Evolutionary conservation across 2,888 invertebrate species (phyloP).

Genomic region (Silvanus unidentatus): DNA sequence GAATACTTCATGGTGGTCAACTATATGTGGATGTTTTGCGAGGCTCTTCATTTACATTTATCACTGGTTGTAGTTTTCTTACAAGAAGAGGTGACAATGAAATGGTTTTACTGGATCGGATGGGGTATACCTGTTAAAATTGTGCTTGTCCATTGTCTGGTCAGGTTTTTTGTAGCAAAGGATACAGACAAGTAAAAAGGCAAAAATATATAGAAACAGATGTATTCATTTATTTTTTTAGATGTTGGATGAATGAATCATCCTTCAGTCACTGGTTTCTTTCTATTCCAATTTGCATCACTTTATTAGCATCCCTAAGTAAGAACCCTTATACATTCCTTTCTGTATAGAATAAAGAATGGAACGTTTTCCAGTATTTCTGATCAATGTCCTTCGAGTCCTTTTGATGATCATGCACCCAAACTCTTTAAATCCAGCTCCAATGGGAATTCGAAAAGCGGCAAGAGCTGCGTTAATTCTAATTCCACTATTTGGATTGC

Average conservation of each 20-base stretch:
- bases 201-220: not conserved
- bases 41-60: conserved; percentile 69
- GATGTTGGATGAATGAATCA: conserved; percentile 65
- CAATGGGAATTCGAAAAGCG: conserved; percentile 58
- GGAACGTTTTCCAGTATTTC: conserved; percentile 49
- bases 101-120: conserved; percentile 61
- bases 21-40: conserved; percentile 83
- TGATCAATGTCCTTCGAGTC: conserved; percentile 61
- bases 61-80: conserved; percentile 73
- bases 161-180: conserved; percentile 45
- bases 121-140: conserved; percentile 60
- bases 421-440: conserved; percentile 55
- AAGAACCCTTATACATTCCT: conserved; percentile 28
- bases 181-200: conserved; percentile 51
- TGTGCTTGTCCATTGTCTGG: conserved; percentile 45
- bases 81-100: conserved; percentile 63
- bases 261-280: conserved; percentile 59
- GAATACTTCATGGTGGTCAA: conserved; percentile 72
- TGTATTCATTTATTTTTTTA: conserved; percentile 32
- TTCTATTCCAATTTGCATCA: conserved; percentile 56
- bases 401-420: conserved; percentile 60
- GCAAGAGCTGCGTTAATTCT: conserved; percentile 66
- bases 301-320: conserved; percentile 56
- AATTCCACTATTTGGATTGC: conserved; percentile 71
- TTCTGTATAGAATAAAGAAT: not conserved